Evolutionary conservation across 2,888 invertebrate species (phyloP).

Genomic region (Acrobasis repandana): DNA sequence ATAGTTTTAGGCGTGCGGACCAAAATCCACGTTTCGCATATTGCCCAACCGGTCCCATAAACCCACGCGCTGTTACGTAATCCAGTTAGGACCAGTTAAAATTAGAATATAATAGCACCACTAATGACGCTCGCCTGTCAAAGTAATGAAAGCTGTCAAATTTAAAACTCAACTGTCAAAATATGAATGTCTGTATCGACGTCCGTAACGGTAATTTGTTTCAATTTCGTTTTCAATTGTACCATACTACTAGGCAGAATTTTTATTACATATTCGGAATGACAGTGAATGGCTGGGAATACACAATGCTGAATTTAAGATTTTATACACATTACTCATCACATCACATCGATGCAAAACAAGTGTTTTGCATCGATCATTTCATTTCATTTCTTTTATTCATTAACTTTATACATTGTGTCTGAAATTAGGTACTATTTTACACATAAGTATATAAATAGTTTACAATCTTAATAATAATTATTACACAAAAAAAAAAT

Average conservation of each 20-base stretch:
- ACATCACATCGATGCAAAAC: too few relatives aligned
- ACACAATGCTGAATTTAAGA: too few relatives aligned
- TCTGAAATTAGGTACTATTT: too few relatives aligned
- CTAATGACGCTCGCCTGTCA: constrained; percentile 46
- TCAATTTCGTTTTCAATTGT: constrained; percentile 5
- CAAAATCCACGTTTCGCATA: constrained; percentile 45
- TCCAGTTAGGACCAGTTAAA: constrained; percentile 49
- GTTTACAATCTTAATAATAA: too few relatives aligned
- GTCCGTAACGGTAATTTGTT: neutral
- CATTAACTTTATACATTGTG: too few relatives aligned
- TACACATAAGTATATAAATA: too few relatives aligned
- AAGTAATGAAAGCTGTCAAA: constrained; percentile 44
- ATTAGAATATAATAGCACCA: constrained; percentile 63
- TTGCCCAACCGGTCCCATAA: constrained; percentile 49
- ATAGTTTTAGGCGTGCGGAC: constrained; percentile 30
- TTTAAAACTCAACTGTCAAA: constrained; percentile 26
- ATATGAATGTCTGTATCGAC: constrained; percentile 11
- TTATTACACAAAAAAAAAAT: too few relatives aligned
- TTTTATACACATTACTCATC: too few relatives aligned
- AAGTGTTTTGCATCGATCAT: too few relatives aligned
- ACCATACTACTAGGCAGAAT: too few relatives aligned
- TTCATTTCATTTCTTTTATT: too few relatives aligned
- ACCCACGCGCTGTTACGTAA: constrained; percentile 51
- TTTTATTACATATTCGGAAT: neutral
- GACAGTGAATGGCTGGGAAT: too few relatives aligned